Percentiles rank a stretch among this genome's conserved stretches.
Conservation (phyloP, 2,797 vertebrate species). For the Zenarchopterus dispar region DNA sequence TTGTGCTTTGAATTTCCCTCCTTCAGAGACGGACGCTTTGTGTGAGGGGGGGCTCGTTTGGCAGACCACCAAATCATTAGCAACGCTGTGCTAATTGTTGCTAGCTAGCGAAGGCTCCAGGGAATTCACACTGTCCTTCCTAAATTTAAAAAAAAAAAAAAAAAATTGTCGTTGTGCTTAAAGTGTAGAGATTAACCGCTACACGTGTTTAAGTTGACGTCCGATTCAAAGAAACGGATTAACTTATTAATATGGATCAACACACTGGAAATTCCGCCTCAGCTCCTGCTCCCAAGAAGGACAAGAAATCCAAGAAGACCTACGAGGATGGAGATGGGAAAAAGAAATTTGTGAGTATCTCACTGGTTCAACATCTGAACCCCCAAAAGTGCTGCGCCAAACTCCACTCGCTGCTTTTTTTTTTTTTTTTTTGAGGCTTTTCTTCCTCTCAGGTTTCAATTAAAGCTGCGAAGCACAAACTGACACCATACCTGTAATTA, state of each 20-base stretch:
- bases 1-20: constrained; percentile 86
- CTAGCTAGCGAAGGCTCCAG: constrained; percentile 63
- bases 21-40: constrained; percentile 48
- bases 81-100: constrained; percentile 68
- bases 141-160: too few species aligned
- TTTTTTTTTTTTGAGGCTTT: too few species aligned
- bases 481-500: constrained; percentile 44
- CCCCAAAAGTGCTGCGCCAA: not conserved
- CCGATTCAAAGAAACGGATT: constrained; percentile 49
- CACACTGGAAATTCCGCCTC: constrained; percentile 76
- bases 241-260: constrained; percentile 76
- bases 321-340: constrained; percentile 83
- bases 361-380: not conserved
- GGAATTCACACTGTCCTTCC: constrained; percentile 9
- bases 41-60: constrained; percentile 52
- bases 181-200: constrained; percentile 17
- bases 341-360: constrained; percentile 86
- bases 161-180: not conserved
- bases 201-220: constrained; percentile 44
- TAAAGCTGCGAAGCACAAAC: constrained; percentile 26
- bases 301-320: constrained; percentile 85
- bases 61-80: constrained; percentile 65
- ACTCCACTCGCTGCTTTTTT: constrained; percentile 5
- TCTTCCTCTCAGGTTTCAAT: constrained; percentile 27
- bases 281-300: constrained; percentile 78